These are phyloP conservation scores for Eremobia ochroleuca DNA, from an alignment of 2,888 invertebrate species.

Conservation along the genomic window DNA sequence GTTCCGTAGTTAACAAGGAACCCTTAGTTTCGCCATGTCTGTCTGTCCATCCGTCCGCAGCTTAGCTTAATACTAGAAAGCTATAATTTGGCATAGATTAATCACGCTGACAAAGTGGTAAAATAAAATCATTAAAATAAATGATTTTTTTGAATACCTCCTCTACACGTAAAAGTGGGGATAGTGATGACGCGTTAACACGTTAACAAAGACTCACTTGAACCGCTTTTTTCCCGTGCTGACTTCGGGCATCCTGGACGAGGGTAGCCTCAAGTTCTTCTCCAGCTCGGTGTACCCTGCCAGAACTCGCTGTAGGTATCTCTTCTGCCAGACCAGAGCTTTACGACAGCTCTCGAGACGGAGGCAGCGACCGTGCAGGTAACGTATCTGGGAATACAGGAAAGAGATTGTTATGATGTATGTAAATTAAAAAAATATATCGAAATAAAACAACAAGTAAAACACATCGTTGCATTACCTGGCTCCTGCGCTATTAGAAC, in stretches of 20 bases:
- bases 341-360: conserved; percentile 96
- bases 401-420: background rate
- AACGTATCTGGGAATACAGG: conserved; percentile 80
- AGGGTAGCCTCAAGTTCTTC: conserved; percentile 80
- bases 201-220: conserved; percentile 74
- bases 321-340: conserved; percentile 97
- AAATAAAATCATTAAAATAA: no score
- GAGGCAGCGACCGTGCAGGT: conserved; percentile 91
- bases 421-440: background rate
- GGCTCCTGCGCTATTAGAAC: no score
- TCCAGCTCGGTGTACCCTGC: conserved; percentile 90
- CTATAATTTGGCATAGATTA: no score
- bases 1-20: no score
- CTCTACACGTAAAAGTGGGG: no score
- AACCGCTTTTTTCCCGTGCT: conserved; percentile 75
- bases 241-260: conserved; percentile 62
- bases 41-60: no score
- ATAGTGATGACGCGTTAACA: no score
- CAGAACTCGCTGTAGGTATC: conserved; percentile 94
- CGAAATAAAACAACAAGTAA: no score
- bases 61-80: no score
- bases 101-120: no score
- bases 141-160: no score
- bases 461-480: background rate
- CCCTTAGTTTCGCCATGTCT: no score